A percentile compares a stretch with the other conserved stretches of the same genome.
These are phyloP conservation scores for Empis livida DNA, from an alignment of 2,888 invertebrate species.

Conservation along the genomic window DNA sequence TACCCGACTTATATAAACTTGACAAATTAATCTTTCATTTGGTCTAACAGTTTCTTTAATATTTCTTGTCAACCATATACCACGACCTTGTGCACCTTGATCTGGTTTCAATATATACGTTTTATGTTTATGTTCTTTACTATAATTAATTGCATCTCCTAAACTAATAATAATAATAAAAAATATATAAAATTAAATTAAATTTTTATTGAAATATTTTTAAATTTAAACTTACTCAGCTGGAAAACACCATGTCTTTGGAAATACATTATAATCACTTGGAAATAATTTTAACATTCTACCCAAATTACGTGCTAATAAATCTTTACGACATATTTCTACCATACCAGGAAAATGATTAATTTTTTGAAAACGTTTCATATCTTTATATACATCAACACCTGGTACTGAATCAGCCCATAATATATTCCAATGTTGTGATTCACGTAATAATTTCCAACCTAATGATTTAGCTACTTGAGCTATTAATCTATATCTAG, in stretches of 20 bases:
- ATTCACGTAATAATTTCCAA: slow-evolving; percentile 48
- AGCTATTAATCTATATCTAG: slow-evolving; percentile 27
- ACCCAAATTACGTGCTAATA: slow-evolving; percentile 77
- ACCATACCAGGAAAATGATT: slow-evolving; percentile 90
- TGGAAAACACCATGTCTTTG: slow-evolving; percentile 88
- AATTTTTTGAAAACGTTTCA: slow-evolving; percentile 84
- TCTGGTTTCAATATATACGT: slow-evolving; percentile 87
- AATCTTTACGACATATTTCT: slow-evolving; percentile 80
- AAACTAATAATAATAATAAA: slow-evolving; percentile 39
- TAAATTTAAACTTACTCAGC: slow-evolving; percentile 54
- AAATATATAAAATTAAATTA: too few species aligned
- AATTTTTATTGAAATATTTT: background rate
- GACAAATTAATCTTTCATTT: slow-evolving; percentile 75
- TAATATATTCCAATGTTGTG: slow-evolving; percentile 77
- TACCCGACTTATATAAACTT: slow-evolving; percentile 58
- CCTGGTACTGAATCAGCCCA: slow-evolving; percentile 81
- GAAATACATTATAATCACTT: slow-evolving; percentile 82
- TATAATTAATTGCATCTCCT: slow-evolving; percentile 59
- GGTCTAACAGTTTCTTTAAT: slow-evolving; percentile 63
- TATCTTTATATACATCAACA: slow-evolving; percentile 74
- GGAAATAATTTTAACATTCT: slow-evolving; percentile 81
- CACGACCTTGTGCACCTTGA: slow-evolving; percentile 79
- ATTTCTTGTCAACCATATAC: slow-evolving; percentile 74
- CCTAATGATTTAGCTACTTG: slow-evolving; percentile 28
- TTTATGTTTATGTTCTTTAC: slow-evolving; percentile 54